These are phyloP conservation scores for Allolobophora icterica DNA, from an alignment of 2,888 invertebrate genomes.

Conservation along the genomic window DNA sequence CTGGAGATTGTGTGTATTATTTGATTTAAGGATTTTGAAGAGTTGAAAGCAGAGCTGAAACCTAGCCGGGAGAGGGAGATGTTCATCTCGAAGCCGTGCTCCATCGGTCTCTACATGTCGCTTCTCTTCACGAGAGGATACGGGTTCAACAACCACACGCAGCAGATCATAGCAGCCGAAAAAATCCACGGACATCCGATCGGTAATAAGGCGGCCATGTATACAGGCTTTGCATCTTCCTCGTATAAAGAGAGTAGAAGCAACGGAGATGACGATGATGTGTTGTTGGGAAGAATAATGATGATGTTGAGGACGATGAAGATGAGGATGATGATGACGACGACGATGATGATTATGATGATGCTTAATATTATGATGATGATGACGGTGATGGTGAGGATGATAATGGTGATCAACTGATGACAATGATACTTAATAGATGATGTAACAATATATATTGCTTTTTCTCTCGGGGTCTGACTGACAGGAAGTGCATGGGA, in stretches of 20 bases:
- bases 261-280: background rate
- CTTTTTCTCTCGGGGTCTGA: no score
- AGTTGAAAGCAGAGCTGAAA: background rate
- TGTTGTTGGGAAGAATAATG: no score
- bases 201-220: background rate
- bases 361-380: no score
- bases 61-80: background rate
- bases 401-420: no score
- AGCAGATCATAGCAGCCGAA: slow-evolving; percentile 35
- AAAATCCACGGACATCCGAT: slow-evolving; percentile 1
- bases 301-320: no score
- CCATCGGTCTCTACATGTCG: slow-evolving; percentile 44
- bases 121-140: slow-evolving; percentile 44
- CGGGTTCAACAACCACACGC: slow-evolving; percentile 39
- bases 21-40: background rate
- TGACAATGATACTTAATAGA: no score
- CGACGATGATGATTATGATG: no score
- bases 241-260: background rate
- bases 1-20: background rate
- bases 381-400: no score
- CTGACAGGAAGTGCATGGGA: no score
- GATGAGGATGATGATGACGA: no score
- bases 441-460: no score
- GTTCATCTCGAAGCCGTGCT: slow-evolving; percentile 44
- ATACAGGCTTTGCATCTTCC: background rate